phyloP scores from a whole-genome alignment of 2,113 vertebrate genomes.

The Theristicus caerulescens region DNA sequence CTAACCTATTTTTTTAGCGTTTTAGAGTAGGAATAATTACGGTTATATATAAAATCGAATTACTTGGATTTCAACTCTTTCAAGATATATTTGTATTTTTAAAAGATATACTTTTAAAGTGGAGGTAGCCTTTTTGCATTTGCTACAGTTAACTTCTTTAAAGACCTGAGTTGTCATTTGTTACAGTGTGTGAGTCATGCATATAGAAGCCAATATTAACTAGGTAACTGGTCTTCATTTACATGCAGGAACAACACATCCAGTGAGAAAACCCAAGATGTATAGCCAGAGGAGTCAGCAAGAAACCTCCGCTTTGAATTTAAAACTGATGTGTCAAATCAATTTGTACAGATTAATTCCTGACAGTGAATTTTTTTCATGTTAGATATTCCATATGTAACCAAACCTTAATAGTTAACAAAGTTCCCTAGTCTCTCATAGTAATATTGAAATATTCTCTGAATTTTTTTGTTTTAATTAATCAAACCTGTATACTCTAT shows the following conservation, averaged over 20 bases:
- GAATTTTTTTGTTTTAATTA: background rate
- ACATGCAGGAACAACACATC: background rate
- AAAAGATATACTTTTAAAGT: background rate
- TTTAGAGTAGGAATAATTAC: background rate
- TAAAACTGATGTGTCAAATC: background rate
- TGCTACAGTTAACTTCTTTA: background rate
- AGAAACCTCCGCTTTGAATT: background rate
- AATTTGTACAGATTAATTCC: background rate
- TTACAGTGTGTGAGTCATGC: background rate
- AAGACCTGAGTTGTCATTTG: background rate
- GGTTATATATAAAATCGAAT: background rate
- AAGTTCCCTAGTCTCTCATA: background rate
- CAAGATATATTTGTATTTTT: background rate
- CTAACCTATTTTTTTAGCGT: background rate
- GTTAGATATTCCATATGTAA: background rate
- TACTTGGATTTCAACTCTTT: background rate
- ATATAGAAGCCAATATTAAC: background rate
- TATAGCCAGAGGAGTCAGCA: background rate
- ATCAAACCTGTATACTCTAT: background rate
- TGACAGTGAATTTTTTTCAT: background rate
- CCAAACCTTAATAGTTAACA: background rate
- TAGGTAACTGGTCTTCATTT: background rate
- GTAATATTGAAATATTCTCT: background rate
- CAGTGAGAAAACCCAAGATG: background rate
- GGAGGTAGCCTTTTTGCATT: background rate